Conservation (phyloP, 2,797 vertebrate species). For the Manis crassicaudata region DNA sequence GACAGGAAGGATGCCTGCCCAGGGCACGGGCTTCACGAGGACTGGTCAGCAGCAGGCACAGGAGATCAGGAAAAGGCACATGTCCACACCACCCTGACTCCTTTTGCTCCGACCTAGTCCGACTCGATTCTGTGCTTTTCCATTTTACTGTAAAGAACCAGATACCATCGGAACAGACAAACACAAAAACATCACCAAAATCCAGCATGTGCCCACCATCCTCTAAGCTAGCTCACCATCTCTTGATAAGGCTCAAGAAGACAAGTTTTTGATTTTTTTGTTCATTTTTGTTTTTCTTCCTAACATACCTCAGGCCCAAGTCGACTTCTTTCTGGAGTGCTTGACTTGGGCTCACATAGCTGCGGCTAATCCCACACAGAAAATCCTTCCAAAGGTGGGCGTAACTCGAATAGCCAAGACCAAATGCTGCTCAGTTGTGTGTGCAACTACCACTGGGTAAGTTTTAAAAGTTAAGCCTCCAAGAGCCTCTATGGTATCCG, state of each 20-base stretch:
- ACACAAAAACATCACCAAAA: neutral
- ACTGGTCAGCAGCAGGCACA: neutral
- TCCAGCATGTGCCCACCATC: neutral
- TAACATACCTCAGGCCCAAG: neutral
- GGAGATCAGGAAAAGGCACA: neutral
- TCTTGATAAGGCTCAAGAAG: neutral
- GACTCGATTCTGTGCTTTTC: neutral
- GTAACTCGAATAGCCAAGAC: slow-evolving; percentile 19
- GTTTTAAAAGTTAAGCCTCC: slow-evolving; percentile 56
- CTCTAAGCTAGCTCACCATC: neutral
- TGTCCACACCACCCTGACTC: neutral
- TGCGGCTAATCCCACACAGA: neutral
- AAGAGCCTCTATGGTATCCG: slow-evolving; percentile 64
- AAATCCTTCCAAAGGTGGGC: slow-evolving; percentile 10
- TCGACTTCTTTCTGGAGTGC: neutral
- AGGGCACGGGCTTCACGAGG: neutral
- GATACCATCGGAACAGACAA: neutral
- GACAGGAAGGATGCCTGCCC: neutral
- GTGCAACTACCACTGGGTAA: slow-evolving; percentile 6
- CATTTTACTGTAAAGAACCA: slow-evolving; percentile 12
- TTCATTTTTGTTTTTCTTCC: neutral
- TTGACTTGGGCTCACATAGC: slow-evolving; percentile 17
- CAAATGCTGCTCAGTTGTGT: neutral
- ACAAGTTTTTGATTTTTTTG: neutral
- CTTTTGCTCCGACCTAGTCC: neutral